Conservation (phyloP, 2,797 vertebrate genomes). For the Valencia hispanica region DNA sequence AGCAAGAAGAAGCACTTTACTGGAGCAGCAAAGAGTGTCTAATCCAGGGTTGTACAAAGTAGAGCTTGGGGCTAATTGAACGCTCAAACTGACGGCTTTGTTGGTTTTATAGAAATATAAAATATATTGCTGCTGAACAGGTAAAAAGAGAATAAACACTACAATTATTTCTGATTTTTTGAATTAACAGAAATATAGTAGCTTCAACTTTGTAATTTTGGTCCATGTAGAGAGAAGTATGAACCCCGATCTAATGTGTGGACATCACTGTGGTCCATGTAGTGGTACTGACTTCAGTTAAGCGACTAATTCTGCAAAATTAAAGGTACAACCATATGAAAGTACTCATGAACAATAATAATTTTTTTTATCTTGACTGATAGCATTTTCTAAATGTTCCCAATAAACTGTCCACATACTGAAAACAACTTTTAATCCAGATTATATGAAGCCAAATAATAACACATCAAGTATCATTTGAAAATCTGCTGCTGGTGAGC, state of each 20-base stretch:
- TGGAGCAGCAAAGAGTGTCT: slow-evolving; percentile 29
- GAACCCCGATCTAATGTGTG: background rate
- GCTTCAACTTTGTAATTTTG: background rate
- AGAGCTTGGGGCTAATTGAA: too few relatives aligned
- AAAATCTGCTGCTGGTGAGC: background rate
- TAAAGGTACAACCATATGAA: too few relatives aligned
- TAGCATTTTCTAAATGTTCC: background rate
- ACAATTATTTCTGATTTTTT: background rate
- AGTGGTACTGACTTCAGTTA: background rate
- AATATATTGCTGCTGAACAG: background rate
- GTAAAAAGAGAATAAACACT: background rate
- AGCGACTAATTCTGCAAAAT: background rate
- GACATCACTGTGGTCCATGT: background rate
- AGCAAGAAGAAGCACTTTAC: slow-evolving; percentile 1
- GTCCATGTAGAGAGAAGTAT: background rate
- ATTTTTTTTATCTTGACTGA: background rate
- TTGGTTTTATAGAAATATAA: background rate
- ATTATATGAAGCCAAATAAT: background rate
- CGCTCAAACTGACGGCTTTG: background rate
- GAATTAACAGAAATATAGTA: background rate
- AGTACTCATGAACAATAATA: too few relatives aligned
- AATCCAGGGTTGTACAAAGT: background rate
- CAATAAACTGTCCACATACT: background rate
- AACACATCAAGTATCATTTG: background rate
- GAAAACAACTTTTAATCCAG: background rate